phyloP scores from a whole-genome alignment of 2,888 invertebrate species.

The Synanthedon andrenaeformis region DNA sequence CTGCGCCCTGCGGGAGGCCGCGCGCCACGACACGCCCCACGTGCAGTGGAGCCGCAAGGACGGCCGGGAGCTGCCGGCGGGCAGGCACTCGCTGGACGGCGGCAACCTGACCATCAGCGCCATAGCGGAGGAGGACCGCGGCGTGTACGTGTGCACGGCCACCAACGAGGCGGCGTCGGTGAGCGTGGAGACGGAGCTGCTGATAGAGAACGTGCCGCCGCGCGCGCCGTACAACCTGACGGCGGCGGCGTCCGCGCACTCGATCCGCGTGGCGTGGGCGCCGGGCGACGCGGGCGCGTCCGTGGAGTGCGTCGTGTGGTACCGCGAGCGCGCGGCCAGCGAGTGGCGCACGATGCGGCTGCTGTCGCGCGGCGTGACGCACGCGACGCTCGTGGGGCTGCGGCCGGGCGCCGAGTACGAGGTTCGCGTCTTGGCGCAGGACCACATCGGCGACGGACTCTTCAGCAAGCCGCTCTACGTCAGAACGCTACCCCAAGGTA shows the following conservation, averaged over 20 bases:
- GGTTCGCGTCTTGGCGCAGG: conserved; percentile 90
- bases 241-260: conserved; percentile 77
- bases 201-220: conserved; percentile 89
- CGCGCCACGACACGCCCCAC: conserved; percentile 16
- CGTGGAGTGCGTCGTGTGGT: conserved; percentile 89
- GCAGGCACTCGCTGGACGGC: conserved; percentile 75
- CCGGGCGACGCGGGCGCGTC: conserved; percentile 83
- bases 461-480: conserved; percentile 87
- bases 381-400: conserved; percentile 83
- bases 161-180: conserved; percentile 89
- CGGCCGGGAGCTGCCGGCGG: conserved; percentile 76
- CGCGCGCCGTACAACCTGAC: conserved; percentile 90
- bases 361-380: conserved; percentile 76
- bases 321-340: conserved; percentile 77
- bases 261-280: conserved; percentile 85
- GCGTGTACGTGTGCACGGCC: conserved; percentile 85
- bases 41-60: conserved; percentile 74
- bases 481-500: conserved; percentile 70
- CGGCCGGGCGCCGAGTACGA: conserved; percentile 85
- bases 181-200: conserved; percentile 81
- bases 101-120: conserved; percentile 87
- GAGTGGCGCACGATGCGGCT: conserved; percentile 90
- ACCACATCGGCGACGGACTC: conserved; percentile 87
- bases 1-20: conserved; percentile 80
- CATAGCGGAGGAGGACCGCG: conserved; percentile 88